A percentile compares a stretch with the other conserved stretches of the same genome.
Conservation (phyloP, 2,888 invertebrate genomes). For the Acanthococcus lagerstroemiae region DNA sequence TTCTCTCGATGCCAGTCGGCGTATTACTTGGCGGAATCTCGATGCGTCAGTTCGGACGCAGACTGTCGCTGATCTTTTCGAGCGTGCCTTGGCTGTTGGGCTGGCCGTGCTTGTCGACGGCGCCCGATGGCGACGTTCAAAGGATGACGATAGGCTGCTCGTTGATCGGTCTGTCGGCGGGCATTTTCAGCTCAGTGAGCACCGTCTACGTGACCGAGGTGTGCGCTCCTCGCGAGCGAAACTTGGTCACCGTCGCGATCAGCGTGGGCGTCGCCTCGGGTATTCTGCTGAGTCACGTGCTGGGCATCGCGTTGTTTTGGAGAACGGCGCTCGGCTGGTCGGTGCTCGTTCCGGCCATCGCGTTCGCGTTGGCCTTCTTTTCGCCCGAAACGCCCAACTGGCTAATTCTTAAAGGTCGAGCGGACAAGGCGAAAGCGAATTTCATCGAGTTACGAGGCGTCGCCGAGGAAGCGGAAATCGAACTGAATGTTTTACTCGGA, state of each 20-base stretch:
- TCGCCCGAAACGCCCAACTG: slow-evolving; percentile 5
- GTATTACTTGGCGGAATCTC: not conserved
- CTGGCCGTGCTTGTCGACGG: not conserved
- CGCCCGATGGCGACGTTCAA: not conserved
- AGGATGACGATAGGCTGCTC: not conserved
- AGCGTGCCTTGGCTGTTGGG: slow-evolving; percentile 4
- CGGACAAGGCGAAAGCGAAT: not conserved
- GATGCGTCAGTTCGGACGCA: not conserved
- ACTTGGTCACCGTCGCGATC: not conserved
- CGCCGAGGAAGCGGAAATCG: not conserved
- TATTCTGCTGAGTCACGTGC: not conserved
- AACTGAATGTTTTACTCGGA: not conserved
- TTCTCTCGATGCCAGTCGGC: not conserved
- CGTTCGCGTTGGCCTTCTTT: not conserved
- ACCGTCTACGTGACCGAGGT: slow-evolving; percentile 6
- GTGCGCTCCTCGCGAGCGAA: not conserved
- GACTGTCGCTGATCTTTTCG: not conserved
- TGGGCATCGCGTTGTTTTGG: not conserved
- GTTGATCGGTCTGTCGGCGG: not conserved
- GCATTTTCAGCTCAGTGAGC: not conserved
- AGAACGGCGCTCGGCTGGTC: not conserved
- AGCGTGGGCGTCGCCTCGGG: not conserved
- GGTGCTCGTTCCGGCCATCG: not conserved
- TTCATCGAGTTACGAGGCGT: not conserved
- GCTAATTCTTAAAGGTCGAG: not conserved